Percentiles rank a stretch among this genome's conserved stretches.
Evolutionary conservation across 1,140 invertebrate genomes (phyloP).

Genomic region (Drosophila bocqueti): DNA sequence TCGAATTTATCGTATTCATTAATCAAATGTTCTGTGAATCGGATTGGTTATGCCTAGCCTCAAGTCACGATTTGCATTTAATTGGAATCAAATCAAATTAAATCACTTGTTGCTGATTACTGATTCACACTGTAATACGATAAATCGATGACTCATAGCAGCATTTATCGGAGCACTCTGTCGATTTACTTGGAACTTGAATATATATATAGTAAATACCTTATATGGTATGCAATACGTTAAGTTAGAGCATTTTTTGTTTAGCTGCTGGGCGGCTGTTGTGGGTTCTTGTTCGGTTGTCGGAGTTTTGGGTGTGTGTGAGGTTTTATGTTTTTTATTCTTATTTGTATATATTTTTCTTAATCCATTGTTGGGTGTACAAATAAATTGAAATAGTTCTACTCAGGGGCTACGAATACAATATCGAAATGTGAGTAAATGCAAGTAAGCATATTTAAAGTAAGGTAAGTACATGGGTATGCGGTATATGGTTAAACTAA

Average conservation of each 20-base stretch:
- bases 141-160: background rate
- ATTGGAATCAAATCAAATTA: background rate
- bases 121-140: no score
- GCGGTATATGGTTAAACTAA: slow-evolving; percentile 49
- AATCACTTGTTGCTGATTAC: background rate
- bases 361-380: slow-evolving; percentile 12
- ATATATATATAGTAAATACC: slow-evolving; percentile 4
- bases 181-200: background rate
- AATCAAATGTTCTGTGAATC: background rate
- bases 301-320: slow-evolving; percentile 14
- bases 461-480: slow-evolving; percentile 48
- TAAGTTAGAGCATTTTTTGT: slow-evolving; percentile 11
- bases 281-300: slow-evolving; percentile 4
- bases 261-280: slow-evolving; percentile 27
- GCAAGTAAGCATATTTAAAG: slow-evolving; percentile 48
- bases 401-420: slow-evolving; percentile 49
- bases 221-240: slow-evolving; percentile 8
- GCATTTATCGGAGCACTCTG: background rate
- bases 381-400: slow-evolving; percentile 45
- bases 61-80: background rate
- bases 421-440: slow-evolving; percentile 51
- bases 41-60: background rate
- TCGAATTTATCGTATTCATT: background rate
- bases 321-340: background rate
- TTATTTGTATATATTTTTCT: background rate